A percentile compares a stretch with the other conserved stretches of the same genome.
phyloP scores from a whole-genome alignment of 2,113 vertebrate species.

The Pagrus major region DNA sequence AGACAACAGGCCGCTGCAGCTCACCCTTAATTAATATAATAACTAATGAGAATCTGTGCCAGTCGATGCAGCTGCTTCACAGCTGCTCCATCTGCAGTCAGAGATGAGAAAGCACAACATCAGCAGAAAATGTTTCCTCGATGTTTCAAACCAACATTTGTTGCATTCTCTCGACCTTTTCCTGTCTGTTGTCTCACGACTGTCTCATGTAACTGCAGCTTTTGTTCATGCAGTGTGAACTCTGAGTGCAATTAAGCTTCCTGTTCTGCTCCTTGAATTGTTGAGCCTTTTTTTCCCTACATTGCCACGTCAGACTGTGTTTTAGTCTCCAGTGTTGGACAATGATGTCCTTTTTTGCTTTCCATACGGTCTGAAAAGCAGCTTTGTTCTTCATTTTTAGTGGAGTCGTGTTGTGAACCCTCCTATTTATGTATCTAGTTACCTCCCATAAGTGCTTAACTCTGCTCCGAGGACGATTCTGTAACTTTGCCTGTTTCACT shows the following conservation, averaged over 20 bases:
- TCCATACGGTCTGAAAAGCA: conserved; percentile 45
- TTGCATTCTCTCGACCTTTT: conserved; percentile 27
- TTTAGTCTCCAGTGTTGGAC: conserved; percentile 11
- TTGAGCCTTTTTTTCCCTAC: conserved; percentile 2
- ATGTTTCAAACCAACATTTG: background rate
- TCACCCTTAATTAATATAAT: no score
- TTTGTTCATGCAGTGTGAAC: conserved; percentile 16
- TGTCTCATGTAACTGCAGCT: background rate
- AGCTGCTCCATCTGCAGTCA: conserved; percentile 16
- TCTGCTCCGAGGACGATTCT: conserved; percentile 58
- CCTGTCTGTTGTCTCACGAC: conserved; percentile 32
- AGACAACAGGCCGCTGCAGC: background rate
- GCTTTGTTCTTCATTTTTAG: conserved; percentile 53
- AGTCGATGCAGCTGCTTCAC: background rate
- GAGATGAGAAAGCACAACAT: conserved; percentile 57
- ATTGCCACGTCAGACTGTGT: conserved; percentile 27
- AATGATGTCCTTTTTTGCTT: conserved; percentile 1
- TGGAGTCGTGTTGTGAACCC: conserved; percentile 36
- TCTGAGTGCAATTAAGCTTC: conserved; percentile 34
- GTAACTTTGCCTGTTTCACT: conserved; percentile 68
- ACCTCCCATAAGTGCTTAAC: conserved; percentile 66
- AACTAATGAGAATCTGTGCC: conserved; percentile 10
- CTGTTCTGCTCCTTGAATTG: background rate
- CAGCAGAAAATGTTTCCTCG: conserved; percentile 40
- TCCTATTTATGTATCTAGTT: conserved; percentile 62